phyloP scores from a whole-genome alignment of 1,140 invertebrate genomes.

The Magallana gigas region DNA sequence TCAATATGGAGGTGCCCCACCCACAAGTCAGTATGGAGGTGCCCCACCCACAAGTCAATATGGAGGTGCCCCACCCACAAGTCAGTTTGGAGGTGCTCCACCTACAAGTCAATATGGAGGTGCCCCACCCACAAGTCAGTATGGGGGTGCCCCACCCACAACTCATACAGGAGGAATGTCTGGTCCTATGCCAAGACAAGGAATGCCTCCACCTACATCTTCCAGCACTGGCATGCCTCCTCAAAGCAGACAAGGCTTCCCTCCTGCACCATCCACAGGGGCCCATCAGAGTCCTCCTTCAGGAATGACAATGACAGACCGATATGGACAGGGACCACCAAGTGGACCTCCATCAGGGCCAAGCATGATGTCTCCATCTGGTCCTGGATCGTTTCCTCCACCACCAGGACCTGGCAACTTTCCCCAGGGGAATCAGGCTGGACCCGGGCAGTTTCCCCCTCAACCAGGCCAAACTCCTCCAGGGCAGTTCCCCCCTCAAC shows the following conservation, averaged over 20 bases:
- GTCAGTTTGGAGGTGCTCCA: background rate
- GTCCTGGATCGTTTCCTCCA: slow-evolving; percentile 46
- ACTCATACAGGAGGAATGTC: slow-evolving; percentile 20
- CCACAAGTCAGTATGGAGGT: slow-evolving; percentile 29
- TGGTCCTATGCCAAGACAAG: slow-evolving; percentile 38
- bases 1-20: slow-evolving; percentile 47
- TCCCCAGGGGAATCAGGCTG: slow-evolving; percentile 51
- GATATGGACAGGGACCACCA: slow-evolving; percentile 26
- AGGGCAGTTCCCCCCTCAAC: slow-evolving; percentile 53
- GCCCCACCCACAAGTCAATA: background rate
- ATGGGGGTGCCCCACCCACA: slow-evolving; percentile 5
- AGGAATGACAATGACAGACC: slow-evolving; percentile 16
- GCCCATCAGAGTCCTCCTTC: slow-evolving; percentile 39
- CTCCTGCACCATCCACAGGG: slow-evolving; percentile 27
- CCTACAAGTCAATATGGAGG: slow-evolving; percentile 27
- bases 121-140: background rate
- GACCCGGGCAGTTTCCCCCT: slow-evolving; percentile 59
- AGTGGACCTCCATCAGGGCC: slow-evolving; percentile 13
- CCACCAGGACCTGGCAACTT: slow-evolving; percentile 49
- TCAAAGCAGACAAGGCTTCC: slow-evolving; percentile 17
- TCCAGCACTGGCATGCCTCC: slow-evolving; percentile 55
- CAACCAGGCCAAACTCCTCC: slow-evolving; percentile 57
- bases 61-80: slow-evolving; percentile 1
- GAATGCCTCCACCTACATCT: slow-evolving; percentile 46
- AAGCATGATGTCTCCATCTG: slow-evolving; percentile 28